Evolutionary conservation across 2,113 vertebrate species (phyloP), one percentile per base, ranked within the genome.

Genomic region (Caranx melampygus): DNA sequence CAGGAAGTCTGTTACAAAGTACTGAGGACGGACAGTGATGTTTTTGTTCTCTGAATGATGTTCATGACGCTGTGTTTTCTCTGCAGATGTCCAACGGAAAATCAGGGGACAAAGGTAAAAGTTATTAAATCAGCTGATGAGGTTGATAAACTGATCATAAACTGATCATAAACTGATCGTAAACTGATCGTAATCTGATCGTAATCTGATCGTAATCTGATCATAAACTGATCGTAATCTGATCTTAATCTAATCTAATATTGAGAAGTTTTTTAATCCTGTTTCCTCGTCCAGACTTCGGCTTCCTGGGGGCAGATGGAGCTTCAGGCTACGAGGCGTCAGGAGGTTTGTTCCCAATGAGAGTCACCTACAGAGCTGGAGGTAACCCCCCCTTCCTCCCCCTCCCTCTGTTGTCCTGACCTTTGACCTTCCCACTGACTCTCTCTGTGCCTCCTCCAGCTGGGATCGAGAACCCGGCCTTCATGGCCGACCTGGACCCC

Each of bases 391-490:
- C 57, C 5, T 33, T 6, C 61, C 13, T 8, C n/a, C 61, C 13
- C 11, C n/a, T 33, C 18, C 0, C 35, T 3, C 33, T 0, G 7
- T 14, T 5, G 6, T 42, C 37, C 10, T 45, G 18, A 37, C 13
- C 34, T 44, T 3, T 5, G 10, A 37, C 21, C 3, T 9, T 59
- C 6, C 20, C 16, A 15, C 34, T 75, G 6, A 72, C n/a, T 2
- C 15, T 65, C 62, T 79, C 15, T 34, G 14, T 52, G 74, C 44
- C 64, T 89, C 35, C 3, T 80, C 4, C 89, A 96, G 93, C 91
- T 94, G 98, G 98, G 16, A 96, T 98, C 72, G 96, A 97, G 91
- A 99, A 99, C 85, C 98, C 96, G 1, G 95, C 94, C 65, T 99
- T 98, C 93, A 96, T 96, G 89, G 93, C 92, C 11, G 97, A 99